These are phyloP conservation scores for Leptoteleia sp. DNA, from an alignment of 1,140 invertebrate genomes.

Conservation along the genomic window DNA sequence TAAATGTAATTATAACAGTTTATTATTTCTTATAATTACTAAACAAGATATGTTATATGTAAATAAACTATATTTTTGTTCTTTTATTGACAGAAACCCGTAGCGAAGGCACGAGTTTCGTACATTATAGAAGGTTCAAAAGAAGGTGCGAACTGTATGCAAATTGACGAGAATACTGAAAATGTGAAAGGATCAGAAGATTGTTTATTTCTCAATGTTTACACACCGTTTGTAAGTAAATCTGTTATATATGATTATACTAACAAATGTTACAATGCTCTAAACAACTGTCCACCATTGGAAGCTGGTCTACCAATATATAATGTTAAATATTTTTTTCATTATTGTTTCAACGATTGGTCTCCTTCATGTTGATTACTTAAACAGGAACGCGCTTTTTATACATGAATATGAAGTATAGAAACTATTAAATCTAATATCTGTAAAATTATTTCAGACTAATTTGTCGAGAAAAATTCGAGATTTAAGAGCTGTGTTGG, in stretches of 20 bases:
- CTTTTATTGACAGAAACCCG: constrained; percentile 26
- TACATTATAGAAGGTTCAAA: constrained; percentile 13
- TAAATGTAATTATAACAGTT: too few species aligned
- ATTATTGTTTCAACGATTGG: too few species aligned
- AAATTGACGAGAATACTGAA: constrained; percentile 8
- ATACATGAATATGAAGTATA: constrained; percentile 5
- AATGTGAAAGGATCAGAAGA: constrained; percentile 25
- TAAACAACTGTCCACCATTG: too few species aligned
- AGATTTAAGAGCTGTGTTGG: background rate
- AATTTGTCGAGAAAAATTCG: background rate
- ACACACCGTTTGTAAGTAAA: constrained; percentile 36
- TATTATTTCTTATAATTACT: too few species aligned
- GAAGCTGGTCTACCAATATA: too few species aligned
- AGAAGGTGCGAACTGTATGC: constrained; percentile 31
- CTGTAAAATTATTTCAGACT: constrained; percentile 2
- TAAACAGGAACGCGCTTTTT: too few species aligned
- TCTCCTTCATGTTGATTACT: too few species aligned
- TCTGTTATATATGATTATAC: too few species aligned
- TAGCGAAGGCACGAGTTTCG: background rate
- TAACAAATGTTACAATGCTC: too few species aligned
- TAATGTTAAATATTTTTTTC: too few species aligned
- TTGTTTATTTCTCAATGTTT: constrained; percentile 39
- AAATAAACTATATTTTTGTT: too few species aligned
- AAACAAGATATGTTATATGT: too few species aligned
- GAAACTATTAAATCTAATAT: background rate